A percentile compares a stretch with the other conserved stretches of the same genome.
These are phyloP conservation scores for Crocidura indochinensis DNA, from an alignment of 2,797 vertebrate genomes.

Conservation along the genomic window DNA sequence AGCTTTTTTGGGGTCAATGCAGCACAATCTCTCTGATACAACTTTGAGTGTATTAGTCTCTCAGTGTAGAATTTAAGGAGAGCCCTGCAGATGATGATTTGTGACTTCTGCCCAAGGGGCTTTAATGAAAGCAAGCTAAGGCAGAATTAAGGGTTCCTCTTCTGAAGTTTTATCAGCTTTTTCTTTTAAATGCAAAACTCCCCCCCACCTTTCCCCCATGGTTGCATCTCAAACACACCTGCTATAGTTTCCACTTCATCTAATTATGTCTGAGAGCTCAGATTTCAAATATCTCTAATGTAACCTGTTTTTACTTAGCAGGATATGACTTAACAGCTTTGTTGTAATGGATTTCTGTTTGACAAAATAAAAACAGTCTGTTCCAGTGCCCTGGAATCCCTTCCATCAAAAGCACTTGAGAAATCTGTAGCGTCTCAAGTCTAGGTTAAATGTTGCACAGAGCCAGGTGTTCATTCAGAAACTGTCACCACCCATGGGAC, in stretches of 20 bases:
- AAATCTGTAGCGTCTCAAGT: background rate
- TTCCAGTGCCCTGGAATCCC: background rate
- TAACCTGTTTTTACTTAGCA: constrained; percentile 57
- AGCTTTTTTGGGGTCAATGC: background rate
- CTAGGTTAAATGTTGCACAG: background rate
- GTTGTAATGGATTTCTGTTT: constrained; percentile 37
- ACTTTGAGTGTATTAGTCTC: no score
- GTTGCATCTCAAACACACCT: constrained; percentile 66
- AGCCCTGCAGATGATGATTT: background rate
- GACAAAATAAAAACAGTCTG: constrained; percentile 68
- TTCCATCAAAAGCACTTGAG: constrained; percentile 2
- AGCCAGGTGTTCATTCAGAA: background rate
- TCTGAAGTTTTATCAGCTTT: background rate
- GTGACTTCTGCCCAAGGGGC: background rate
- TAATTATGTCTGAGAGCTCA: constrained; percentile 26
- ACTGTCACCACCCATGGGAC: background rate
- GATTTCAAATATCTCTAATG: constrained; percentile 59
- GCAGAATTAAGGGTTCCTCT: background rate
- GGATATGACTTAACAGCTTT: constrained; percentile 58
- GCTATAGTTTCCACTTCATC: constrained; percentile 43
- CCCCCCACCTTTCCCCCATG: background rate
- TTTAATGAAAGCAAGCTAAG: background rate
- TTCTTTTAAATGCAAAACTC: background rate
- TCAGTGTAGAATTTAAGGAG: background rate
- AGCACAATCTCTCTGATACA: background rate